Conservation (phyloP, 2,113 vertebrate species). For the Tychaedon coryphoeus region DNA sequence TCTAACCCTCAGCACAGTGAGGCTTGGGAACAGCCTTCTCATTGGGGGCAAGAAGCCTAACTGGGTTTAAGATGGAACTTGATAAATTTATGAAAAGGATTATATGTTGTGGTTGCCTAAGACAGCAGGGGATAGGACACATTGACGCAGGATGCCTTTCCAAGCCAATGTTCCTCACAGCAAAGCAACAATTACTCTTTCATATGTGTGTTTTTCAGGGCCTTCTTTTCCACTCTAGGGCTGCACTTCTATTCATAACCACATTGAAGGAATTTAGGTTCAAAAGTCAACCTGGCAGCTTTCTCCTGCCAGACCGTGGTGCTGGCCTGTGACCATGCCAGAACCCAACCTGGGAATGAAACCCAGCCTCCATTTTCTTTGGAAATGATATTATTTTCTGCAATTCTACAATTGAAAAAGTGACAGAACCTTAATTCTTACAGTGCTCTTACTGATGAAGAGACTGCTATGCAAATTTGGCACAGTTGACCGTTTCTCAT, state of each 20-base stretch:
- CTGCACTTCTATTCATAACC: background rate
- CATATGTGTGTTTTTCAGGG: slow-evolving; percentile 4
- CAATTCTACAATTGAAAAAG: background rate
- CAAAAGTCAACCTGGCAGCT: background rate
- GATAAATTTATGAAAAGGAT: slow-evolving; percentile 60
- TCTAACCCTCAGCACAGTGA: slow-evolving; percentile 48
- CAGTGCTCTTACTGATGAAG: background rate
- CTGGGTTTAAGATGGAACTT: slow-evolving; percentile 40
- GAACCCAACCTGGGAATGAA: background rate
- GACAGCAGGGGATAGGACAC: slow-evolving; percentile 57
- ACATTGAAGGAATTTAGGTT: background rate
- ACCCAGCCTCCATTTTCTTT: background rate
- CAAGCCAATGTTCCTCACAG: slow-evolving; percentile 27
- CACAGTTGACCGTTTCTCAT: background rate
- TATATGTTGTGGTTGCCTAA: slow-evolving; percentile 52
- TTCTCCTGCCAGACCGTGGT: background rate
- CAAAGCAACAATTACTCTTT: slow-evolving; percentile 36
- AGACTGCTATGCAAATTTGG: background rate
- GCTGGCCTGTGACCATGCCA: background rate
- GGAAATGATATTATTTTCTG: background rate
- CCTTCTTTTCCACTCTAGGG: background rate
- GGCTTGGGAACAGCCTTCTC: slow-evolving; percentile 46
- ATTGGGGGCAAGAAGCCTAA: slow-evolving; percentile 30
- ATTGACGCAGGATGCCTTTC: slow-evolving; percentile 52
- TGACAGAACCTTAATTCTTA: background rate